Evolutionary conservation across 2,797 vertebrate species (phyloP), one percentile per base, ranked within the genome.

Genomic region (Mareca penelope): DNA sequence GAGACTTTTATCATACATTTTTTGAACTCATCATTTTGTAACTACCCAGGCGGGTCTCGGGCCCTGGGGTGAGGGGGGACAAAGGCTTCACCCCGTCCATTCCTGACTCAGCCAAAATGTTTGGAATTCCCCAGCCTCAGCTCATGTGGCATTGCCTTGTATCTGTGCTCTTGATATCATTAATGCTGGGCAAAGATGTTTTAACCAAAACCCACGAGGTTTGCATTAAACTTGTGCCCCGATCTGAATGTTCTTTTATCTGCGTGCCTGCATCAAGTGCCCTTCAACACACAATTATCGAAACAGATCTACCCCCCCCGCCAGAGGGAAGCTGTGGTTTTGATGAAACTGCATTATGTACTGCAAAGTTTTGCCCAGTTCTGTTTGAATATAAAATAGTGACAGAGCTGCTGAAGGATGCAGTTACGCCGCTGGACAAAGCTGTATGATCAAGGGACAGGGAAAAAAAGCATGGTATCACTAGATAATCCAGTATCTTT

Each of bases 241-340:
- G 18, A 2, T 28, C 0, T 0, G 2, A 22, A 4, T 11, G 2
- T 12, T 11, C 1, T 23, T 55, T 18, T 15, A 1, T 3, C 46
- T 37, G 2, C 2, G 12, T 29, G 73, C 69, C 42, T 6, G 6
- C 44, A 61, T 14, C 44, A 48, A 44, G 15, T 7, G 42, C 37
- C 89, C 39, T 56, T 63, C 52, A 63, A 39, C 50, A 31, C 17
- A 44, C 50, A 50, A 24, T 12, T 50, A 37, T 0, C 33, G 35
- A 76, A 83, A 59, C 10, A 33, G 15, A 50, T 59, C 44, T 6
- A 5, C 2, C 22, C 6, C 6, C 31, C 40, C 39, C 37, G n/a
- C n/a, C 10, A 40, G 31, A 17, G 24, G 31, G 26, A 83, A 55
- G 48, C 0, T 82, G 37, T 53, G 31, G 17, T 68, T 93, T 57